Conservation (phyloP, 2,797 vertebrate species). For the Pampus argenteus region DNA sequence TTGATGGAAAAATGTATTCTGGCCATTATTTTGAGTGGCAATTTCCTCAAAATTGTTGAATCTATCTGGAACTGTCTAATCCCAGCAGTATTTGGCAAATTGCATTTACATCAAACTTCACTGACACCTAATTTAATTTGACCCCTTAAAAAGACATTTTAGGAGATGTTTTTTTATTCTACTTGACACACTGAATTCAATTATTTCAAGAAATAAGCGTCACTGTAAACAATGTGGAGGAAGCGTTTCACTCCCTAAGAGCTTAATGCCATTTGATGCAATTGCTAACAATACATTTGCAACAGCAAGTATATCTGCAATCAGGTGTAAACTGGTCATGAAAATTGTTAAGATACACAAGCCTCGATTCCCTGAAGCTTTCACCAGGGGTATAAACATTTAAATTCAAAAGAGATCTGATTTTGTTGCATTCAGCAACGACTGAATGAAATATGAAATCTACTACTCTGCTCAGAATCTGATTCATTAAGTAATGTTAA, state of each 20-base stretch:
- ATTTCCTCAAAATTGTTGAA: constrained; percentile 77
- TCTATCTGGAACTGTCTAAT: constrained; percentile 67
- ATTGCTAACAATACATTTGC: constrained; percentile 54
- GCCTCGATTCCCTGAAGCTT: constrained; percentile 8
- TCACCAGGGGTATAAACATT: background rate
- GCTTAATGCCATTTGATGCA: constrained; percentile 81
- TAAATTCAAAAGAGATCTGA: background rate
- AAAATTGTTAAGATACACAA: constrained; percentile 14
- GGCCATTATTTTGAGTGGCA: constrained; percentile 75
- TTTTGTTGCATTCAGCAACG: background rate
- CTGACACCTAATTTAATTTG: constrained; percentile 86
- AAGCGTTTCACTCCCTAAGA: constrained; percentile 56
- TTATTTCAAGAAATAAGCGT: constrained; percentile 79
- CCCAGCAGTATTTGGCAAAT: constrained; percentile 82
- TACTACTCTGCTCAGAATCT: too few relatives aligned
- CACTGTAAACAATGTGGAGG: constrained; percentile 42
- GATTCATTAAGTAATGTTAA: too few relatives aligned
- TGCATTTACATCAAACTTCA: constrained; percentile 85
- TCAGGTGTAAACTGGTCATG: constrained; percentile 19
- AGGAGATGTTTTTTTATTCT: constrained; percentile 82
- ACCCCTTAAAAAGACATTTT: constrained; percentile 82
- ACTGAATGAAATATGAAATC: background rate
- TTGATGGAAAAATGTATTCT: constrained; percentile 69
- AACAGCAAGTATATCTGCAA: constrained; percentile 5
- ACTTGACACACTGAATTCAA: constrained; percentile 80